Evolutionary conservation across 2,113 vertebrate species (phyloP).

Genomic region (Oenanthe oenanthe): DNA sequence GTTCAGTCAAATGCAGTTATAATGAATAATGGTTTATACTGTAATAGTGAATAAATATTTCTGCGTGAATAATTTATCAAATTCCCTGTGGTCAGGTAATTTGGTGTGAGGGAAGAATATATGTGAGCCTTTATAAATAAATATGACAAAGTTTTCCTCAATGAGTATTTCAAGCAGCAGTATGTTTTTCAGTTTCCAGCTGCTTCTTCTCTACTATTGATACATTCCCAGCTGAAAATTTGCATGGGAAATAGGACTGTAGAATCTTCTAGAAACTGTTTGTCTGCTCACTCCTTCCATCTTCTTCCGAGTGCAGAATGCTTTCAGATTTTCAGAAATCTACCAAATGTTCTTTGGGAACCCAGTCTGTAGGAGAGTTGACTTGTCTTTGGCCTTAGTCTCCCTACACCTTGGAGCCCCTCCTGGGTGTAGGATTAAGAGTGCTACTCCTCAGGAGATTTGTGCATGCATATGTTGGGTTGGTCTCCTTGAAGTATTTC

Average conservation of each 20-base stretch:
- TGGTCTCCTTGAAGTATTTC: neutral
- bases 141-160: neutral
- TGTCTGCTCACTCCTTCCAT: neutral
- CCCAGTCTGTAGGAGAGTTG: neutral
- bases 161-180: neutral
- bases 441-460: neutral
- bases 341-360: neutral
- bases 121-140: neutral
- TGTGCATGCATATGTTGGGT: neutral
- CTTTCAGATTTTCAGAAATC: neutral
- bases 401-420: neutral
- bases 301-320: neutral
- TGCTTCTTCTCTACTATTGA: neutral
- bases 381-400: rapidly evolving
- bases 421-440: neutral
- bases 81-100: neutral
- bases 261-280: neutral
- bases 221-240: neutral
- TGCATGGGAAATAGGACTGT: neutral
- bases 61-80: neutral
- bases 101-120: neutral
- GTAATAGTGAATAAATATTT: neutral
- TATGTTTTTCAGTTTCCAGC: neutral
- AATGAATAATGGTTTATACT: neutral
- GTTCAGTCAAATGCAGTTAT: neutral